These are phyloP conservation scores for Andricus grossulariae DNA, from an alignment of 1,140 invertebrate species.

Conservation along the genomic window DNA sequence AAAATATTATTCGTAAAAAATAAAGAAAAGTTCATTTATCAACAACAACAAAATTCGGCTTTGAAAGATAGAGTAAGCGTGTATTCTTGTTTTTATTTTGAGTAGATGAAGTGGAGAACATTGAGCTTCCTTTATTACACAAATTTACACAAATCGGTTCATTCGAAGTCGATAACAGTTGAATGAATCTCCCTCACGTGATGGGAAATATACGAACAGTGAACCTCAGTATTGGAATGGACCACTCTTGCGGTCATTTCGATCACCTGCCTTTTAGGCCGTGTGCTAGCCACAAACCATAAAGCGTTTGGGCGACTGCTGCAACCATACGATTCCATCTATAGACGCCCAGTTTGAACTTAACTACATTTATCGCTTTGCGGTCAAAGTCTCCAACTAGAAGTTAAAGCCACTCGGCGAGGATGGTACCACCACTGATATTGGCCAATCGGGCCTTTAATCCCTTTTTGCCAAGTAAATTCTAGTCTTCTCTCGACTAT, in stretches of 20 bases:
- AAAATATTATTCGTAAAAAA: no score
- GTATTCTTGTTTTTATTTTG: no score
- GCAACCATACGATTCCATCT: background rate
- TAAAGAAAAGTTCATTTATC: no score
- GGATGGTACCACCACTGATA: conserved; percentile 42
- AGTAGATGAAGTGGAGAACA: no score
- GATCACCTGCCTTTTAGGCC: conserved; percentile 23
- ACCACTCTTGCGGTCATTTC: conserved; percentile 12
- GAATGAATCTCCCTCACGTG: background rate
- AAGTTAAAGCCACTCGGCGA: conserved; percentile 47
- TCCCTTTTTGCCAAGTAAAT: background rate
- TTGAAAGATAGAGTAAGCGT: no score
- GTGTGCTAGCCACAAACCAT: conserved; percentile 42
- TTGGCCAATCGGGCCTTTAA: conserved; percentile 3
- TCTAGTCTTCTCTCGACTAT: background rate
- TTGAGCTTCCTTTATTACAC: no score
- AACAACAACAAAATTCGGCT: no score
- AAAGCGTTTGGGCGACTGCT: conserved; percentile 33
- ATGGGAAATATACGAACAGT: conserved; percentile 2
- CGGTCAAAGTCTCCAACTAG: conserved; percentile 40
- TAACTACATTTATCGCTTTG: conserved; percentile 48
- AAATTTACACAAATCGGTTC: background rate
- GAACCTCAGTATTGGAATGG: conserved; percentile 10
- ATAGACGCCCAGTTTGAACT: conserved; percentile 36
- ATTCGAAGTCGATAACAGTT: background rate